Percentiles rank a stretch among this genome's conserved stretches.
phyloP scores from a whole-genome alignment of 2,797 vertebrate genomes.

The Erithacus rubecula region DNA sequence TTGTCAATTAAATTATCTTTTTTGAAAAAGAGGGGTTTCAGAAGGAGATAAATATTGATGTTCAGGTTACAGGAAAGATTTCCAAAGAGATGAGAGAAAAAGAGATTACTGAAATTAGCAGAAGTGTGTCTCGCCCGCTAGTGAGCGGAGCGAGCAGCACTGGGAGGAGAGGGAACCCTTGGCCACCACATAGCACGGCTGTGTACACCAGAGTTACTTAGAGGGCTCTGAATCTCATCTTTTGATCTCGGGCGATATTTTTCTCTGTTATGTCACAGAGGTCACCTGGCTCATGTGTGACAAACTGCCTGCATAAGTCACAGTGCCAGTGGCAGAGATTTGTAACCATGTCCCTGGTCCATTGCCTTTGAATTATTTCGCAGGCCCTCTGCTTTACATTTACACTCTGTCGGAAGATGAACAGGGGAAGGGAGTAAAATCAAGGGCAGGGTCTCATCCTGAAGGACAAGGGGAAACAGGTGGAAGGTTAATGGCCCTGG shows the following conservation, averaged over 20 bases:
- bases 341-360: constrained; percentile 96
- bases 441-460: constrained; percentile 94
- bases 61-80: background rate
- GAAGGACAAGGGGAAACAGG: constrained; percentile 98
- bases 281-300: constrained; percentile 88
- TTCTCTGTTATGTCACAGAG: constrained; percentile 84
- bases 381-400: constrained; percentile 84
- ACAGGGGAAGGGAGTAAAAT: constrained; percentile 85
- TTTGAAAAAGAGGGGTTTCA: background rate
- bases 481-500: constrained; percentile 99
- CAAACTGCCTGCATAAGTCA: constrained; percentile 90
- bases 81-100: background rate
- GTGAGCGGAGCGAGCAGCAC: background rate
- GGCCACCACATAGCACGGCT: background rate
- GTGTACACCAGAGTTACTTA: constrained; percentile 54
- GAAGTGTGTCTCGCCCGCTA: background rate
- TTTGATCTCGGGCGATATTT: constrained; percentile 77
- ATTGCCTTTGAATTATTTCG: constrained; percentile 98
- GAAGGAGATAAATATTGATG: background rate
- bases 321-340: constrained; percentile 90
- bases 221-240: constrained; percentile 71
- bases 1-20: background rate
- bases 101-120: background rate
- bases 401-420: constrained; percentile 84
- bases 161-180: background rate